phyloP scores from a whole-genome alignment of 2,888 invertebrate genomes.

The Taphrorychus bicolor region DNA sequence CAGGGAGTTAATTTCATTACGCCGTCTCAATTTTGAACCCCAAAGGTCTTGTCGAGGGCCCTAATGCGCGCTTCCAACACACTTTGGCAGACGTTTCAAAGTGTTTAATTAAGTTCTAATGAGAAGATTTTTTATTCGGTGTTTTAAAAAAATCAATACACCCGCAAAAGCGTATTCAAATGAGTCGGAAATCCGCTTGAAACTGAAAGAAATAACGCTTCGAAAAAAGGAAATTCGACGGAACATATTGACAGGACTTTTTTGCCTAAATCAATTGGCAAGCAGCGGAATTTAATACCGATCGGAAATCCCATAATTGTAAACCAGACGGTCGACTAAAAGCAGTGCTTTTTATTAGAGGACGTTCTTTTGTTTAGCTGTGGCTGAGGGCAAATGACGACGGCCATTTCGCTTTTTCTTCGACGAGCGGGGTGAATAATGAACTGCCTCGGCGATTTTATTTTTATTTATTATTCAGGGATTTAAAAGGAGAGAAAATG shows the following conservation, averaged over 20 bases:
- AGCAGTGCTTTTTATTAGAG: constrained; percentile 30
- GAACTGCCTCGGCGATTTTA: neutral
- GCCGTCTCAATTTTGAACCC: constrained; percentile 26
- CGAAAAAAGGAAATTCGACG: constrained; percentile 9
- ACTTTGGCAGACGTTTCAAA: constrained; percentile 5
- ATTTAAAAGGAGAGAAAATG: neutral
- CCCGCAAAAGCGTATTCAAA: constrained; percentile 3
- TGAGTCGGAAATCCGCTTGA: neutral
- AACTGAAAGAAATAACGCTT: constrained; percentile 1
- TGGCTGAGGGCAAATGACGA: neutral
- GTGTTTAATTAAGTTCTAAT: constrained; percentile 18
- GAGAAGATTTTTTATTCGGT: constrained; percentile 5
- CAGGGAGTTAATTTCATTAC: constrained; percentile 28
- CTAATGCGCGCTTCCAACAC: constrained; percentile 16
- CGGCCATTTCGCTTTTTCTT: neutral
- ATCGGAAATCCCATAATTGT: constrained; percentile 55
- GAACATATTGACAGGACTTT: constrained; percentile 41
- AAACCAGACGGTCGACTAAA: constrained; percentile 48
- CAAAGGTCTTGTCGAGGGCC: constrained; percentile 13
- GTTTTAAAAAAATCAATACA: constrained; percentile 3
- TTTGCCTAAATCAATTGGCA: constrained; percentile 57
- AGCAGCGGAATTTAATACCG: constrained; percentile 58
- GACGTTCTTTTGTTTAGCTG: constrained; percentile 29
- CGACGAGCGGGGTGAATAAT: neutral
- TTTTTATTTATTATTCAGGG: neutral